Base-by-base conservation (phyloP, 1,140 invertebrate species). In the Glossosoma conforme region DNA sequence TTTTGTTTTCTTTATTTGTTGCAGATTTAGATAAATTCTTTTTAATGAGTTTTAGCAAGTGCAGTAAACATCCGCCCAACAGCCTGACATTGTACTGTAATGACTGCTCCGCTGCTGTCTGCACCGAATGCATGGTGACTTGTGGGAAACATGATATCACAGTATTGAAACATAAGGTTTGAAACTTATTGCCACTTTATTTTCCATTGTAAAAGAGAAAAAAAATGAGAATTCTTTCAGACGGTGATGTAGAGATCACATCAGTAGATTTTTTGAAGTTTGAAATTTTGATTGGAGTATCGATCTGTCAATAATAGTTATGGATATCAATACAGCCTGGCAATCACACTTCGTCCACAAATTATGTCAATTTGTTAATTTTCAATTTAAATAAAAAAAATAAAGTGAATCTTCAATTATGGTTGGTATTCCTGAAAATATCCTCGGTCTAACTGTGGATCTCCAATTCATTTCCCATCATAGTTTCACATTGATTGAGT, bases 141-240 rank as follows among this genome's bases (percentile, higher is more conserved):
- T 74, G 71, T 52, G 68, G 69, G 52, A 65, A 65, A 41, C 71
- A 74, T 56, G 54, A 64, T 55, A 62, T 68, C 20, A 61, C 60
- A 8, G 61, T 66, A 18, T 58, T 64, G 19, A 61, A 67, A 50
- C 64, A 69, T 62, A 53, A 65, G 58, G 70, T n/a, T n/a, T n/a
- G n/a, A n/a, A n/a, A n/a, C n/a, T n/a, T n/a, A n/a, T n/a, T n/a
- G n/a, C n/a, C n/a, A n/a, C n/a, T n/a, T n/a, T n/a, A n/a, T n/a
- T n/a, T n/a, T n/a, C n/a, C n/a, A n/a, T n/a, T n/a, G n/a, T n/a
- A n/a, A n/a, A n/a, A n/a, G n/a, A n/a, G n/a, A n/a, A n/a, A n/a
- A n/a, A n/a, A n/a, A n/a, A n/a, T n/a, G n/a, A n/a, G n/a, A n/a
- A n/a, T n/a, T n/a, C n/a, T n/a, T n/a, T n/a, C n/a, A n/a, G n/a